Percentiles rank a stretch among this genome's conserved stretches.
phyloP scores from a whole-genome alignment of 1,140 invertebrate genomes.

The Venturia canescens region DNA sequence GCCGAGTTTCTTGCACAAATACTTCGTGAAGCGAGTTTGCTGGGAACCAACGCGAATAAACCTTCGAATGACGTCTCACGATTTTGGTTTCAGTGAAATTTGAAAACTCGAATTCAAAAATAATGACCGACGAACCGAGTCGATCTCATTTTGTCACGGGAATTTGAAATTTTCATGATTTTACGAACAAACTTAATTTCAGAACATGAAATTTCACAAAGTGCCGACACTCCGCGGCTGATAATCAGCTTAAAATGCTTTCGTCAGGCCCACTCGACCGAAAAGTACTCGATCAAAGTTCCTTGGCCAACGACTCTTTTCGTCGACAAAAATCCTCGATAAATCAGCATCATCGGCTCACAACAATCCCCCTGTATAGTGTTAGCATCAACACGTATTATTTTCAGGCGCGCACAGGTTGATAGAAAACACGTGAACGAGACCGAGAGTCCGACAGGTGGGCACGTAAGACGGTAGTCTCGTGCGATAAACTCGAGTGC shows the following conservation, averaged over 20 bases:
- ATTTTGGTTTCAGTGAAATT: too few relatives aligned
- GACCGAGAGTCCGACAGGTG: constrained; percentile 57
- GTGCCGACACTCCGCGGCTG: too few relatives aligned
- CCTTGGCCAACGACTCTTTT: neutral
- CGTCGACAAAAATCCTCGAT: neutral
- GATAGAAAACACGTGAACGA: neutral
- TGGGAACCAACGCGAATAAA: too few relatives aligned
- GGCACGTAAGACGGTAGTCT: constrained; percentile 59
- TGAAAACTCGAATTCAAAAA: too few relatives aligned
- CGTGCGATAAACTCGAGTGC: constrained; percentile 49
- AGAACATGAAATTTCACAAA: too few relatives aligned
- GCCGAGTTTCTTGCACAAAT: neutral
- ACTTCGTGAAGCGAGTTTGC: neutral
- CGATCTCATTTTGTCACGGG: too few relatives aligned
- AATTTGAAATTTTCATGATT: too few relatives aligned
- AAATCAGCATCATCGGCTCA: neutral
- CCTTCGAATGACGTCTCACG: too few relatives aligned
- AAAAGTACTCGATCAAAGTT: neutral
- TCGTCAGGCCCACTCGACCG: neutral
- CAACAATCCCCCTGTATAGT: constrained; percentile 17
- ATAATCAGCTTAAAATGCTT: too few relatives aligned
- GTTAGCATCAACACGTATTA: neutral
- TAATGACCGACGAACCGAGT: too few relatives aligned
- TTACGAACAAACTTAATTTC: too few relatives aligned
- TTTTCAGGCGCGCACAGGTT: constrained; percentile 4